Conservation (phyloP, 1,140 invertebrate genomes). For the Wasmannia auropunctata region DNA sequence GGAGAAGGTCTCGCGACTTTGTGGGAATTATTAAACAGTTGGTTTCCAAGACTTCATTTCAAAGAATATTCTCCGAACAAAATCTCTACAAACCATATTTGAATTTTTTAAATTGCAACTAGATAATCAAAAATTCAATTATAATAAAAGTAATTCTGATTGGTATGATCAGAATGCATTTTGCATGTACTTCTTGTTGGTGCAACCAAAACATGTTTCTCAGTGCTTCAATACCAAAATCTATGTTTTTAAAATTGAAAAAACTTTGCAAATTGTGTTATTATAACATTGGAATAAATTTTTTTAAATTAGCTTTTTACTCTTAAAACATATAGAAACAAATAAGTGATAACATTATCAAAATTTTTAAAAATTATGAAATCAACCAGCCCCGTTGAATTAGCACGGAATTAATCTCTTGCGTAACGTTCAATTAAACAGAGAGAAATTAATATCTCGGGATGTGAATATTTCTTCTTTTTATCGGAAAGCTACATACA, state of each 20-base stretch:
- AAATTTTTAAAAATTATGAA: not conserved
- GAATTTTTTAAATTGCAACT: too few relatives aligned
- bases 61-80: too few relatives aligned
- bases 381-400: not conserved
- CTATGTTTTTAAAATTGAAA: not conserved
- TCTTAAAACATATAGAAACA: not conserved
- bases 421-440: not conserved
- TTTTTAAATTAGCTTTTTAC: not conserved
- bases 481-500: not conserved
- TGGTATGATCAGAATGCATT: too few relatives aligned
- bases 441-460: not conserved
- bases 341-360: not conserved
- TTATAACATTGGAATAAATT: not conserved
- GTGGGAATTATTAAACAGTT: too few relatives aligned
- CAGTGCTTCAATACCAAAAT: not conserved
- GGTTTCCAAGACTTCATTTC: too few relatives aligned
- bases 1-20: too few relatives aligned
- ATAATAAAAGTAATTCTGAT: too few relatives aligned
- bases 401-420: not conserved
- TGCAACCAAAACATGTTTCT: too few relatives aligned
- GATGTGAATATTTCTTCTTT: not conserved
- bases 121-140: too few relatives aligned
- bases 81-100: too few relatives aligned
- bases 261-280: too few relatives aligned
- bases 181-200: too few relatives aligned